Conservation (phyloP, 2,888 invertebrate genomes). For the Zelleria hepariella region DNA sequence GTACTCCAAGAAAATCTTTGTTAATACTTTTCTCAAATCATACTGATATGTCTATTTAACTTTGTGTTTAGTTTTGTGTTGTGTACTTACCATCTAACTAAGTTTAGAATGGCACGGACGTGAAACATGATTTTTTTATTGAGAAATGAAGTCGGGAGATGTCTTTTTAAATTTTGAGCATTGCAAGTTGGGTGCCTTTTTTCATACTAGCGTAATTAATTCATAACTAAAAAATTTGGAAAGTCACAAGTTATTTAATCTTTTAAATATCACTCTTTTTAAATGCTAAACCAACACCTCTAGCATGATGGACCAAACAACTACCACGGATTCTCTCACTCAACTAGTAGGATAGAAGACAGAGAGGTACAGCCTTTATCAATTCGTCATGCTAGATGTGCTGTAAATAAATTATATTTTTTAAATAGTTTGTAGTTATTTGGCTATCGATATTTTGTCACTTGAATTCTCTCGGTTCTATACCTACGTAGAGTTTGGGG, state of each 20-base stretch:
- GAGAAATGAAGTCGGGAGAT: not conserved
- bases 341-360: too few relatives aligned
- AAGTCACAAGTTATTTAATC: not conserved
- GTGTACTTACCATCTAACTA: not conserved
- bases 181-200: not conserved
- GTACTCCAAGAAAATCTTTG: too few relatives aligned
- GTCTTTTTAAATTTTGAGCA: not conserved
- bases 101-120: not conserved
- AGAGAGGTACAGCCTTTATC: too few relatives aligned
- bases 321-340: too few relatives aligned
- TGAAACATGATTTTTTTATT: not conserved
- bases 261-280: not conserved
- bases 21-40: not conserved
- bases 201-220: not conserved
- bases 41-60: slow-evolving; percentile 1
- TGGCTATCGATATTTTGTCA: not conserved
- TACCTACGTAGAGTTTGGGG: too few relatives aligned
- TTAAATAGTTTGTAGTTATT: not conserved
- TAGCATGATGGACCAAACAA: too few relatives aligned
- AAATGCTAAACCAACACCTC: not conserved
- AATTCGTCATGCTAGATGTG: too few relatives aligned
- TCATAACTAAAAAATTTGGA: not conserved
- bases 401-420: not conserved
- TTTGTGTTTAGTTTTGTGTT: not conserved
- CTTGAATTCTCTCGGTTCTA: too few relatives aligned